These are phyloP conservation scores for Menidia menidia DNA, from an alignment of 2,797 vertebrate species.

Conservation along the genomic window DNA sequence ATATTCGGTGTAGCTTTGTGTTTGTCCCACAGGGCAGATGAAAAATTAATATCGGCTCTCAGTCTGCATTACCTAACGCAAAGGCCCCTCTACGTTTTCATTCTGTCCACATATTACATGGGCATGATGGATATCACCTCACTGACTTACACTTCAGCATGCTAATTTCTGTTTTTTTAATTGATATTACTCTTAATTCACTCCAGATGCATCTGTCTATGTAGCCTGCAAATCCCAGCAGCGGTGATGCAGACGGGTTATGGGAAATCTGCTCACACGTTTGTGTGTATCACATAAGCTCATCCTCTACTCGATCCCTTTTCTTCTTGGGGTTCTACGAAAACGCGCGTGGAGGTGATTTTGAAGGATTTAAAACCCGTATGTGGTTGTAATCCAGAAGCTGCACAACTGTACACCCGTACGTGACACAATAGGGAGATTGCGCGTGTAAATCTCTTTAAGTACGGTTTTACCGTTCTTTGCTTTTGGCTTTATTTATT, in stretches of 20 bases:
- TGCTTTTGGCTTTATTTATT: slow-evolving; percentile 5
- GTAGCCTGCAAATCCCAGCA: slow-evolving; percentile 29
- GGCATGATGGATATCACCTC: slow-evolving; percentile 34
- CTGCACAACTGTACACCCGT: slow-evolving; percentile 7
- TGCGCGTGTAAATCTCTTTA: slow-evolving; percentile 10
- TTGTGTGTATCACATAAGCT: slow-evolving; percentile 18
- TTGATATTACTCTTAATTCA: slow-evolving; percentile 56
- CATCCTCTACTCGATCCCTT: slow-evolving; percentile 32
- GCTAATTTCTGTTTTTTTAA: slow-evolving; percentile 47
- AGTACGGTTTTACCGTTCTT: slow-evolving; percentile 1
- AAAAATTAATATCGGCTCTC: slow-evolving; percentile 53
- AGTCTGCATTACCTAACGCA: slow-evolving; percentile 38
- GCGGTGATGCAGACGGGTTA: slow-evolving; percentile 29
- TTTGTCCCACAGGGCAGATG: slow-evolving; percentile 34
- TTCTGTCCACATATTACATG: slow-evolving; percentile 44
- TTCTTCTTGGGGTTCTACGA: slow-evolving; percentile 16
- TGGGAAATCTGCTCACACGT: slow-evolving; percentile 4
- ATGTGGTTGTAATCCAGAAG: slow-evolving; percentile 31
- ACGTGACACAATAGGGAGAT: slow-evolving; percentile 17
- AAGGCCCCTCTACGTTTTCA: slow-evolving; percentile 52
- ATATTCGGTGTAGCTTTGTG: slow-evolving; percentile 28
- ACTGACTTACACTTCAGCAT: slow-evolving; percentile 39
- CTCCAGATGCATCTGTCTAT: slow-evolving; percentile 23
- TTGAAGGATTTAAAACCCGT: slow-evolving; percentile 19
- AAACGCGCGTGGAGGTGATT: slow-evolving; percentile 23